Conservation (phyloP, 2,113 vertebrate genomes). For the Alectura lathami region DNA sequence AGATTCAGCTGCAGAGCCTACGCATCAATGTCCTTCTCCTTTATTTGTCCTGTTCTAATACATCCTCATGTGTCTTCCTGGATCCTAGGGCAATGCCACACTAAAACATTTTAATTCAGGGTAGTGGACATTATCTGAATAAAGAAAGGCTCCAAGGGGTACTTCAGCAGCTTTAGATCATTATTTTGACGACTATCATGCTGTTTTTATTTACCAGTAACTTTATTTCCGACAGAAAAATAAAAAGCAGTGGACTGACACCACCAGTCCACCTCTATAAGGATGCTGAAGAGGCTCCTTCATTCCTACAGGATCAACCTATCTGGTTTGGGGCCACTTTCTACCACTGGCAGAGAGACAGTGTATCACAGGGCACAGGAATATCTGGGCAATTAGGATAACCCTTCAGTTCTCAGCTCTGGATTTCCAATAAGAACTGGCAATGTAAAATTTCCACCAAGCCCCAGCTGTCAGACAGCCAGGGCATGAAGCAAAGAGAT, state of each 20-base stretch:
- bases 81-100: neutral
- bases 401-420: neutral
- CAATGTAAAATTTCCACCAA: neutral
- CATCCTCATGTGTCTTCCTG: neutral
- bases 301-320: neutral
- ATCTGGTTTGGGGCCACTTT: neutral
- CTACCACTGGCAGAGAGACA: neutral
- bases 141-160: neutral
- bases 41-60: neutral
- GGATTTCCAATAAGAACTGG: neutral
- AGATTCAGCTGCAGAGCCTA: neutral
- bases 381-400: neutral
- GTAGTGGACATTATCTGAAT: neutral
- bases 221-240: neutral
- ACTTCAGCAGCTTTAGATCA: neutral
- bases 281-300: neutral
- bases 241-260: neutral
- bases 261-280: neutral
- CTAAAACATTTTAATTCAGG: rapidly evolving
- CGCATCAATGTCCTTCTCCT: neutral
- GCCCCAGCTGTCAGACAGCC: neutral
- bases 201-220: neutral
- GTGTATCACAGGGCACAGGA: neutral
- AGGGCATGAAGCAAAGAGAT: neutral
- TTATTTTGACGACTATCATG: neutral